Conservation (phyloP, 2,888 invertebrate species). For the Pycnomerus fuliginosus region DNA sequence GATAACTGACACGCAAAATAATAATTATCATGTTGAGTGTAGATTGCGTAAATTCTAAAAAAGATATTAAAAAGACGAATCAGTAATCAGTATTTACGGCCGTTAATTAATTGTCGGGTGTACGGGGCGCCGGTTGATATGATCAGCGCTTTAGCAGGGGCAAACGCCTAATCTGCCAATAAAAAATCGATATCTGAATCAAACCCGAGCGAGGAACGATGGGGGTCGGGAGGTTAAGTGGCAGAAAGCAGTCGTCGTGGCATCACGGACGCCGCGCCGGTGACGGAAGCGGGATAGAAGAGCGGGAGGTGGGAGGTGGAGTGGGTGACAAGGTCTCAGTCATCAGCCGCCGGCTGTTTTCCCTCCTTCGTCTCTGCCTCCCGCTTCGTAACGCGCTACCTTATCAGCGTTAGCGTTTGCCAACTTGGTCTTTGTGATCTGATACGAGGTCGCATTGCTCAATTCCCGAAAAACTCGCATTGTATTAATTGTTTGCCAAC, state of each 20-base stretch:
- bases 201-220: constrained; percentile 32
- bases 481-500: too few relatives aligned
- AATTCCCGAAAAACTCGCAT: too few relatives aligned
- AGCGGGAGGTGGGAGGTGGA: constrained; percentile 31
- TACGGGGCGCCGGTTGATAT: too few relatives aligned
- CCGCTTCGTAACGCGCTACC: constrained; percentile 6
- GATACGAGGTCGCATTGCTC: constrained; percentile 10
- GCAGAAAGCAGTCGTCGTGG: constrained; percentile 39
- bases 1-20: too few relatives aligned
- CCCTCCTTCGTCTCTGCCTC: constrained; percentile 20
- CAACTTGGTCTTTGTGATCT: constrained; percentile 21
- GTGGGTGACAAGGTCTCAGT: constrained; percentile 46
- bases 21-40: too few relatives aligned
- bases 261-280: constrained; percentile 40
- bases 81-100: too few relatives aligned
- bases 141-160: too few relatives aligned
- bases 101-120: too few relatives aligned
- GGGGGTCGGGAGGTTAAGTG: constrained; percentile 36
- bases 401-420: constrained; percentile 14
- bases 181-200: constrained; percentile 34
- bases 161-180: too few relatives aligned
- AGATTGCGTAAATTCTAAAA: too few relatives aligned
- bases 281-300: constrained; percentile 37
- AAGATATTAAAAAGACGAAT: too few relatives aligned
- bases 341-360: constrained; percentile 41